Evolutionary conservation across 2,113 vertebrate species (phyloP).

Genomic region (Ammodytes marinus): DNA sequence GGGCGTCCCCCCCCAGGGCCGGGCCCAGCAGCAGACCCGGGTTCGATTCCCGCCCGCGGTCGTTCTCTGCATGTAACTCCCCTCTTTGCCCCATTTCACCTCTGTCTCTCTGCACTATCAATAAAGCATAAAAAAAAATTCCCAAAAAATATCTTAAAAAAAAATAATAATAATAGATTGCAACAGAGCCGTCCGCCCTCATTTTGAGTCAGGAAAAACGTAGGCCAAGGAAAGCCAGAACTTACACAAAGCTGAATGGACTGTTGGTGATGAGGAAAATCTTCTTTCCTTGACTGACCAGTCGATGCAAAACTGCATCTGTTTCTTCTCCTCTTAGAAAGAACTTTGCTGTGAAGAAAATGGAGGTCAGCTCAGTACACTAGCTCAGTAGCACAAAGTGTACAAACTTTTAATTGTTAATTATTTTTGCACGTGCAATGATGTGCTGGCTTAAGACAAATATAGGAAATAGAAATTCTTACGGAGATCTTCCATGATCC

Average conservation of each 20-base stretch:
- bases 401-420: too few species aligned
- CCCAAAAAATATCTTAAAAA: too few species aligned
- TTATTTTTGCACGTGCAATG: neutral
- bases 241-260: constrained; percentile 92
- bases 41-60: too few species aligned
- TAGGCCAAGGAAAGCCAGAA: neutral
- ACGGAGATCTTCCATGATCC: constrained; percentile 90
- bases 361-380: neutral
- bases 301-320: constrained; percentile 85
- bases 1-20: too few species aligned
- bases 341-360: constrained; percentile 83
- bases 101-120: too few species aligned
- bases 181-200: neutral
- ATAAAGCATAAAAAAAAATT: too few species aligned
- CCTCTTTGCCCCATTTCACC: too few species aligned
- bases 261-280: constrained; percentile 93
- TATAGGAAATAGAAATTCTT: constrained; percentile 50
- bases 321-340: constrained; percentile 89
- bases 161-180: neutral
- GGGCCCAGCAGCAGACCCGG: too few species aligned
- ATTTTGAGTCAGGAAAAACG: constrained; percentile 13
- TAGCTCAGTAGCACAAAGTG: neutral
- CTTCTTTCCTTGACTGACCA: constrained; percentile 86
- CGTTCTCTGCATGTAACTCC: too few species aligned
- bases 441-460: neutral